These are phyloP conservation scores for Calosoma granatense DNA, from an alignment of 1,140 invertebrate genomes.

Conservation along the genomic window DNA sequence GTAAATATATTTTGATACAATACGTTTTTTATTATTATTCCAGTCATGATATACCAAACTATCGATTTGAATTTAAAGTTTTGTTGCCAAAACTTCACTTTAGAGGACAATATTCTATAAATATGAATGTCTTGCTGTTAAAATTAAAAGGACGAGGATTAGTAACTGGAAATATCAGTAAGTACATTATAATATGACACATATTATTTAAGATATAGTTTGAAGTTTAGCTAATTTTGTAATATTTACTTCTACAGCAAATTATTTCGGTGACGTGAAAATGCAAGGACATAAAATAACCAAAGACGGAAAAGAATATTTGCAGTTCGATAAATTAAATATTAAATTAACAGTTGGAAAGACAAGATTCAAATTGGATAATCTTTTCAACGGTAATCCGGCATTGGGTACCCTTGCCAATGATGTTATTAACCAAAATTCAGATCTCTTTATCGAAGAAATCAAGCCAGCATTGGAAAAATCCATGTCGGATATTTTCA, in stretches of 20 bases:
- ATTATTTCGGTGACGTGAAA: slow-evolving; percentile 43
- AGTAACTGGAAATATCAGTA: slow-evolving; percentile 55
- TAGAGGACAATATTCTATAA: slow-evolving; percentile 44
- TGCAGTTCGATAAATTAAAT: slow-evolving; percentile 46
- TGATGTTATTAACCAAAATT: slow-evolving; percentile 42
- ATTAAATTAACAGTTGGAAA: slow-evolving; percentile 40
- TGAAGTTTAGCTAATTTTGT: not conserved
- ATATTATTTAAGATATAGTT: not conserved
- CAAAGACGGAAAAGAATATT: slow-evolving; percentile 40
- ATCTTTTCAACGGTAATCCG: slow-evolving; percentile 50
- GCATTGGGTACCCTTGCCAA: slow-evolving; percentile 40
- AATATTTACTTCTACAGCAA: too few relatives aligned
- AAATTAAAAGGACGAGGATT: slow-evolving; percentile 50
- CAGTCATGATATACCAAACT: slow-evolving; percentile 42
- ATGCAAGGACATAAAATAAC: slow-evolving; percentile 42
- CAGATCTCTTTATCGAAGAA: slow-evolving; percentile 49
- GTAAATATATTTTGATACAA: too few relatives aligned
- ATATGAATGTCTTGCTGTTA: slow-evolving; percentile 45
- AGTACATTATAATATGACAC: slow-evolving; percentile 30
- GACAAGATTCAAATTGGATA: slow-evolving; percentile 43
- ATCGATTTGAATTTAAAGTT: slow-evolving; percentile 34
- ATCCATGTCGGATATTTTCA: slow-evolving; percentile 51
- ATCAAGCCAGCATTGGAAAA: slow-evolving; percentile 51
- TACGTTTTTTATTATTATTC: too few relatives aligned
- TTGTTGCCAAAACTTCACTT: slow-evolving; percentile 39